phyloP scores from a whole-genome alignment of 2,797 vertebrate species.

The Phoeniculus purpureus region DNA sequence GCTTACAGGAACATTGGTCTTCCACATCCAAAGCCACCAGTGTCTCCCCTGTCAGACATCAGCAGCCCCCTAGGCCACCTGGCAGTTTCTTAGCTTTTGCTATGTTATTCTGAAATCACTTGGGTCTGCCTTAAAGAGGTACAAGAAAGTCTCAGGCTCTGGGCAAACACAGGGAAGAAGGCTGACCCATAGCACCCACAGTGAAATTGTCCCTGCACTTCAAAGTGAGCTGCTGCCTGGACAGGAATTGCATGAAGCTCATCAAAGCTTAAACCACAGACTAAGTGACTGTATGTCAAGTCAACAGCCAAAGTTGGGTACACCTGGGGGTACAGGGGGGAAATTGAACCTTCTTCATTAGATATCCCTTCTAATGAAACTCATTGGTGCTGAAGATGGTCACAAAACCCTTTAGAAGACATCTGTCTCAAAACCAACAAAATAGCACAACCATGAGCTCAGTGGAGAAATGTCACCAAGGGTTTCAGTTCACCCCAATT shows the following conservation, averaged over 20 bases:
- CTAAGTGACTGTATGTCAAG: not conserved
- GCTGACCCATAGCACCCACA: not conserved
- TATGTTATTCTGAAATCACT: not conserved
- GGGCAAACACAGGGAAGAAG: not conserved
- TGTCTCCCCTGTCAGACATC: not conserved
- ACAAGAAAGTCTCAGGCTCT: not conserved
- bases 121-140: not conserved
- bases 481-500: not conserved
- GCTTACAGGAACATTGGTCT: not conserved
- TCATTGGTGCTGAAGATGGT: not conserved
- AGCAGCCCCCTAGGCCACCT: not conserved
- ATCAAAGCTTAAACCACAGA: not conserved
- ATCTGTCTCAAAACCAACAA: not conserved
- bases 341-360: not conserved
- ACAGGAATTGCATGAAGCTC: not conserved
- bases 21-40: not conserved
- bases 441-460: not conserved
- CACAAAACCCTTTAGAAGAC: not conserved
- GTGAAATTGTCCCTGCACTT: not conserved
- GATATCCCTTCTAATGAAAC: not conserved
- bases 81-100: not conserved
- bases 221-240: not conserved
- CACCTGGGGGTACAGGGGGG: fast-evolving
- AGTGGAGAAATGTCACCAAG: not conserved
- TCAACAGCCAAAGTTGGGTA: not conserved